phyloP scores from a whole-genome alignment of 2,113 vertebrate genomes.

The Oenanthe oenanthe region DNA sequence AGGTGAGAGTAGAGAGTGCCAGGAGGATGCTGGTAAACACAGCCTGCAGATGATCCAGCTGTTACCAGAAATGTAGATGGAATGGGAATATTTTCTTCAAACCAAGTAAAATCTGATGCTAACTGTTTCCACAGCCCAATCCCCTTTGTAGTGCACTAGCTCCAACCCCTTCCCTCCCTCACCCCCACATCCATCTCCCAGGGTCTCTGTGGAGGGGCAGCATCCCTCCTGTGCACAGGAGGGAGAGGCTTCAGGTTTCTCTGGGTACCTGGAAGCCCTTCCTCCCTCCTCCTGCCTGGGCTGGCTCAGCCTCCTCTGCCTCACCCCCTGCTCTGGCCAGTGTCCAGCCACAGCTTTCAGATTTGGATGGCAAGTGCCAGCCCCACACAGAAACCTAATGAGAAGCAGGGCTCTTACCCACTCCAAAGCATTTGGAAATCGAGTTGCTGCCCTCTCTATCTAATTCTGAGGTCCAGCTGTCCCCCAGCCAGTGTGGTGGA shows the following conservation, averaged over 20 bases:
- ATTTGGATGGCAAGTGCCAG: neutral
- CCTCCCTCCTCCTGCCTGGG: neutral
- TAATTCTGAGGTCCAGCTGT: neutral
- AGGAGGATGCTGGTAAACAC: neutral
- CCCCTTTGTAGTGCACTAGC: neutral
- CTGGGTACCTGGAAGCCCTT: neutral
- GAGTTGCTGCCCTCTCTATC: neutral
- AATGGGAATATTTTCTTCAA: neutral
- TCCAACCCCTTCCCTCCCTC: neutral
- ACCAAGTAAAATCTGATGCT: neutral
- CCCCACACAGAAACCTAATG: neutral
- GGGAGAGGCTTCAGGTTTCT: neutral
- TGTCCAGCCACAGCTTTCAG: neutral
- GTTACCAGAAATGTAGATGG: neutral
- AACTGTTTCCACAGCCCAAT: neutral
- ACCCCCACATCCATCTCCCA: neutral
- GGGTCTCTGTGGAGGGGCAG: neutral
- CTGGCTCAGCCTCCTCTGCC: neutral
- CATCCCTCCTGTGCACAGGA: neutral
- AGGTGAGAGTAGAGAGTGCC: fast-evolving
- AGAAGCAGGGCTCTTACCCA: neutral
- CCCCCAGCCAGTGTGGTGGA: neutral
- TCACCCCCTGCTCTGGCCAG: neutral
- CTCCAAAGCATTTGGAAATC: neutral
- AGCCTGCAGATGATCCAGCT: neutral